Conservation (phyloP, 2,797 vertebrate genomes). For the Pyrocephalus nanus region DNA sequence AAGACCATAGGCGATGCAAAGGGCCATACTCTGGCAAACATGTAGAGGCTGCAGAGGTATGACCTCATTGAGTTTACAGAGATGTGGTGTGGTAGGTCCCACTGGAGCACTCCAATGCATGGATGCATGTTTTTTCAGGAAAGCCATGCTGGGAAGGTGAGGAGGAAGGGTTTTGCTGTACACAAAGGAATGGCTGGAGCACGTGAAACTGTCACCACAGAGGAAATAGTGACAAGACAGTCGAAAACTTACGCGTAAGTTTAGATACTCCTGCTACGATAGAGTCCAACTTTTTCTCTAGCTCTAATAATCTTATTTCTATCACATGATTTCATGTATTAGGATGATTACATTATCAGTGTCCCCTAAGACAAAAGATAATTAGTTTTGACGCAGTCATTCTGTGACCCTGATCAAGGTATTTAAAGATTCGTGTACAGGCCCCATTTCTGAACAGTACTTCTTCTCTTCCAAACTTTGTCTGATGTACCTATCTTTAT, state of each 20-base stretch:
- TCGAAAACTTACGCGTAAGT: not conserved
- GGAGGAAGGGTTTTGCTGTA: not conserved
- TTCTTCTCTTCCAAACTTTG: not conserved
- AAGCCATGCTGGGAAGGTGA: not conserved
- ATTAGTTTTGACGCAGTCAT: not conserved
- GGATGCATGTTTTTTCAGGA: not conserved
- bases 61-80: not conserved
- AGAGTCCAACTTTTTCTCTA: not conserved
- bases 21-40: not conserved
- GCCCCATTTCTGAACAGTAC: not conserved
- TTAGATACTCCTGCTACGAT: not conserved
- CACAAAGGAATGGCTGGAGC: not conserved
- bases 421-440: not conserved
- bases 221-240: not conserved
- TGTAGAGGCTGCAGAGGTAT: not conserved
- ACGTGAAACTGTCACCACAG: not conserved
- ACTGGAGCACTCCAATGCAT: not conserved
- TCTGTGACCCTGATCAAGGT: not conserved
- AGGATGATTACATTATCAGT: not conserved
- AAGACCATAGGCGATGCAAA: rapidly evolving
- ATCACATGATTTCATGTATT: not conserved
- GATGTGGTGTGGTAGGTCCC: not conserved
- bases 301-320: not conserved
- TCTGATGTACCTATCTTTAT: not conserved
- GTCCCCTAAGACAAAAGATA: not conserved